Base-by-base conservation (phyloP, 1,140 invertebrate species). In the Penaeus japonicus region DNA sequence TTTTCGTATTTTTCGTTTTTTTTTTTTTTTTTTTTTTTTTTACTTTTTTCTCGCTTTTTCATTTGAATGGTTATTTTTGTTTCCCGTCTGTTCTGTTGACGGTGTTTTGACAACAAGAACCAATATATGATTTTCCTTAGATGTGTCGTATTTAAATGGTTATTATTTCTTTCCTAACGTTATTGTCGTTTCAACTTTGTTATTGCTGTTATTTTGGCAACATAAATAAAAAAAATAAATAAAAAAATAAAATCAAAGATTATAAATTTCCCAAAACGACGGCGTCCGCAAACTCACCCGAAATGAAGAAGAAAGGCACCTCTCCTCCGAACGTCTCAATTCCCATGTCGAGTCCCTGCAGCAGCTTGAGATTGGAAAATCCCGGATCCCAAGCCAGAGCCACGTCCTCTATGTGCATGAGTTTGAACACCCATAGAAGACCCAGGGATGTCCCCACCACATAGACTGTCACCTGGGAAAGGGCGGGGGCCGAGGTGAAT, bases 221-320 rank as follows among this genome's bases (percentile, higher is more conserved):
- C n/a, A n/a, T n/a, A n/a, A n/a, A n/a, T n/a, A n/a, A n/a, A n/a
- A n/a, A n/a, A n/a, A 7, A 47, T 1, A 47, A 12, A 47, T 4
- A 47, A 10, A 7, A 47, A 47, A 47, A 47, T 12, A 47, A 47
- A 12, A 7, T 15, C 10, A 47, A 47, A 7, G 47, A 7, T 7
- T 47, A 47, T 12, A 47, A 47, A 12, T 15, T 15, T 0, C 47
- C 2, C 35, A 7, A n/a, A n/a, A n/a, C 35, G 35, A 39, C 2
- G 10, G 15, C 47, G 39, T 47, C 47, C 47, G 47, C 10, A 47
- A 47, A 47, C 47, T 47, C 47, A 88, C 95, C 95, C 32, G 97
- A 97, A n/a, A 97, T 91, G 92, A 97, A 97, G 93, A 98, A 96
- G 90, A 97, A 97, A 1, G 96, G 96, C 86, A 97, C 92, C 93